phyloP scores from a whole-genome alignment of 2,888 invertebrate species.

The Acronicta aceris region DNA sequence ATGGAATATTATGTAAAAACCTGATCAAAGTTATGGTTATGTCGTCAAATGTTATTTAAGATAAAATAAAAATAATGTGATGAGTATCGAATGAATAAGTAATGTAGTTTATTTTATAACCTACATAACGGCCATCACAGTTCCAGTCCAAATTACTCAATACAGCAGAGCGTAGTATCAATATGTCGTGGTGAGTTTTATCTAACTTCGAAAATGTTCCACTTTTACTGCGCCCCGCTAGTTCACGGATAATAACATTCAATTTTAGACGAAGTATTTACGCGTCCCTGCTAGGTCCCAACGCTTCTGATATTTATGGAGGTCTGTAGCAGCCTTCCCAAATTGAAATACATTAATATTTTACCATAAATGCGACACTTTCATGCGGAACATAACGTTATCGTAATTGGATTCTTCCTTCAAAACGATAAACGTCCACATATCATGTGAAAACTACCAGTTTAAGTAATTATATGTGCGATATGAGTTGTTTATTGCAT shows the following conservation, averaged over 20 bases:
- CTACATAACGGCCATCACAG: conserved; percentile 5
- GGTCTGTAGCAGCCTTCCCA: conserved; percentile 86
- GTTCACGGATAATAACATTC: conserved; percentile 84
- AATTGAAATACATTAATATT: conserved; percentile 90
- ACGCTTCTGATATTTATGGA: conserved; percentile 86
- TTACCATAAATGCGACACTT: conserved; percentile 89
- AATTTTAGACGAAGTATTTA: conserved; percentile 87
- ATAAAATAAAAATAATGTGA: background rate
- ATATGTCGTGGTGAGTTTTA: conserved; percentile 57
- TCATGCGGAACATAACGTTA: conserved; percentile 87
- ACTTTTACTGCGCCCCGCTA: conserved; percentile 65
- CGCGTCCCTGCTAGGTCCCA: conserved; percentile 78
- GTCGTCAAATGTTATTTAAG: background rate
- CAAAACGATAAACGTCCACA: conserved; percentile 71
- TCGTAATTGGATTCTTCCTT: conserved; percentile 88
- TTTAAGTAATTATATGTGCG: conserved; percentile 61
- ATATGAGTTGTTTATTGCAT: conserved; percentile 56
- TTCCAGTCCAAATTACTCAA: conserved; percentile 25
- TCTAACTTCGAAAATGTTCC: conserved; percentile 62
- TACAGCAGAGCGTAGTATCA: conserved; percentile 32
- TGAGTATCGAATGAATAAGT: background rate
- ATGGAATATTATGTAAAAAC: background rate
- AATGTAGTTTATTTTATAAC: background rate
- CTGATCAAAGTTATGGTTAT: conserved; percentile 1
- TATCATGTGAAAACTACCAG: conserved; percentile 67